A percentile compares a stretch with the other conserved stretches of the same genome.
Evolutionary conservation across 2,888 invertebrate genomes (phyloP).

Genomic region (Eledona agricola): DNA sequence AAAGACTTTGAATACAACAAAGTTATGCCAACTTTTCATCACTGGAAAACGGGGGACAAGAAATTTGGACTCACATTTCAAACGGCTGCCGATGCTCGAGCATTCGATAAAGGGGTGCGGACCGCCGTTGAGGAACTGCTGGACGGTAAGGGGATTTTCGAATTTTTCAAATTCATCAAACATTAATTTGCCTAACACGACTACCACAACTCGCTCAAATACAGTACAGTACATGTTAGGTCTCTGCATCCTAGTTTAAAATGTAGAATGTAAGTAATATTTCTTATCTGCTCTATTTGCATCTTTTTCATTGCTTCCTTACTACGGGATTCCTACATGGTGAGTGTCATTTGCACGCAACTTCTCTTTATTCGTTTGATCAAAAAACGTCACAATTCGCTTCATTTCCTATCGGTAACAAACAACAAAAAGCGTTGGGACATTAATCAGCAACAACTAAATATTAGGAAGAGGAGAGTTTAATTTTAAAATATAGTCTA

Average conservation of each 20-base stretch:
- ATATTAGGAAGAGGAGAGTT: no score
- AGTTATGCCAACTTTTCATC: slow-evolving; percentile 98
- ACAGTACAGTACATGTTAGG: slow-evolving; percentile 4
- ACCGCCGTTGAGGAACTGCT: slow-evolving; percentile 89
- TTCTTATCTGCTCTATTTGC: slow-evolving; percentile 72
- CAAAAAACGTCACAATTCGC: no score
- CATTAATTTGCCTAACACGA: not conserved
- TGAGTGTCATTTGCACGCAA: slow-evolving; percentile 64
- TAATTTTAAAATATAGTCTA: no score
- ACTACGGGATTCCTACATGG: slow-evolving; percentile 75
- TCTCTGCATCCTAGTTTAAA: slow-evolving; percentile 33
- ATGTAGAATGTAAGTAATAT: slow-evolving; percentile 64
- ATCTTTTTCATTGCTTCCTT: slow-evolving; percentile 68
- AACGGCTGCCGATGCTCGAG: slow-evolving; percentile 92
- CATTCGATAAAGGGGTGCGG: slow-evolving; percentile 91
- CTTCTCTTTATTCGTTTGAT: no score
- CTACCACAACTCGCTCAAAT: not conserved
- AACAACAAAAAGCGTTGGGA: no score
- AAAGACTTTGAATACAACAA: slow-evolving; percentile 97
- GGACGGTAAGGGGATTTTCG: slow-evolving; percentile 76
- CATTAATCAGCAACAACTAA: no score
- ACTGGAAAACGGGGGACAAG: slow-evolving; percentile 96
- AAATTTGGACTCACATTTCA: slow-evolving; percentile 96
- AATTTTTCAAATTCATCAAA: slow-evolving; percentile 1
- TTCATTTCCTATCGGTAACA: no score